phyloP scores from a whole-genome alignment of 2,113 vertebrate species.

The Blennius ocellaris region DNA sequence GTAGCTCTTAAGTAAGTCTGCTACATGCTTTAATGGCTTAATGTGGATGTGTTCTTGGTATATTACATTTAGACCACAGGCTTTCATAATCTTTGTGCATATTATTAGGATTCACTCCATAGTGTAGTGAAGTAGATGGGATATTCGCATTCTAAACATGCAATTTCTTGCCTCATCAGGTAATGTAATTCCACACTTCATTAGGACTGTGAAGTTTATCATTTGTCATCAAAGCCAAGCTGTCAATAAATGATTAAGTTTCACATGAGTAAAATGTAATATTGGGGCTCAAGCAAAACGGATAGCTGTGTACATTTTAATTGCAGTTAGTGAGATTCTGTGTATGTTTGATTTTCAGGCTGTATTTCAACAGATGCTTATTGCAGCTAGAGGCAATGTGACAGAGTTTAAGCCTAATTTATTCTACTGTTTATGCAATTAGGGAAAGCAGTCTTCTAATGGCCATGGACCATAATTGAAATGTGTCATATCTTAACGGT shows the following conservation, averaged over 20 bases:
- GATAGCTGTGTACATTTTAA: constrained; percentile 70
- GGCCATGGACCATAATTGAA: constrained; percentile 38
- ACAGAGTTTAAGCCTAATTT: constrained; percentile 59
- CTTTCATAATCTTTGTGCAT: constrained; percentile 74
- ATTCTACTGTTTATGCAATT: constrained; percentile 55
- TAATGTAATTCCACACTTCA: constrained; percentile 87
- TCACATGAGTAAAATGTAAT: constrained; percentile 82
- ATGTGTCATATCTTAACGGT: constrained; percentile 42
- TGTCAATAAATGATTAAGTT: constrained; percentile 86
- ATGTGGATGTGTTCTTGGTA: constrained; percentile 45
- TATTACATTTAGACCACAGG: constrained; percentile 64
- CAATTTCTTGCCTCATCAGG: constrained; percentile 84
- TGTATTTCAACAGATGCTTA: constrained; percentile 48
- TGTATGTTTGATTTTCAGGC: constrained; percentile 66
- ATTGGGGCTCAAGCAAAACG: constrained; percentile 70
- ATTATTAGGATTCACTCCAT: constrained; percentile 76
- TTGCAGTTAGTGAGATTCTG: constrained; percentile 61
- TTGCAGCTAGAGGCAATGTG: constrained; percentile 53
- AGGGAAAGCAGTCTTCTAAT: constrained; percentile 50
- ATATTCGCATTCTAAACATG: constrained; percentile 83
- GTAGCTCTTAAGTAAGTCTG: constrained; percentile 38
- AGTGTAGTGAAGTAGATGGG: constrained; percentile 70
- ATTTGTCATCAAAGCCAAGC: constrained; percentile 86
- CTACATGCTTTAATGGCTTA: constrained; percentile 58
- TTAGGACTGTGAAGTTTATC: constrained; percentile 85